Percentiles rank a stretch among this genome's conserved stretches.
phyloP scores from a whole-genome alignment of 2,113 vertebrate genomes.

The Etia nguti region DNA sequence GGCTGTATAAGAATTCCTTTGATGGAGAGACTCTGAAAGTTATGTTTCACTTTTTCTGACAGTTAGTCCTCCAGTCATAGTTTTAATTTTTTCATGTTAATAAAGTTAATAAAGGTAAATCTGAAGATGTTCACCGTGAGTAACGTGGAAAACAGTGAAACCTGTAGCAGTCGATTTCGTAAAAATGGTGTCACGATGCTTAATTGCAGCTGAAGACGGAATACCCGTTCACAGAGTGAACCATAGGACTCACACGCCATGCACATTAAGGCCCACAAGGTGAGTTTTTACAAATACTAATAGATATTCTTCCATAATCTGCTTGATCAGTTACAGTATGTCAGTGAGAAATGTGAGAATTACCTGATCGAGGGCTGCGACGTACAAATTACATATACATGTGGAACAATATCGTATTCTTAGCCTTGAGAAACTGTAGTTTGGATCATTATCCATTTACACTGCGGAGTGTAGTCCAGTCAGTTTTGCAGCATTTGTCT shows the following conservation, averaged over 20 bases:
- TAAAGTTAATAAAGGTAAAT: background rate
- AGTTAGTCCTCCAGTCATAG: accelerated
- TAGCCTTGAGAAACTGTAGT: background rate
- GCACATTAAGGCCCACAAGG: accelerated
- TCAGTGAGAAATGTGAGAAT: background rate
- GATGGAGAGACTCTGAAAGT: background rate
- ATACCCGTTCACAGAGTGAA: background rate
- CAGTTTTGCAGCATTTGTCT: too few relatives aligned
- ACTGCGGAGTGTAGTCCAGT: too few relatives aligned
- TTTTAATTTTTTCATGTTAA: background rate
- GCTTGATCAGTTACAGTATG: background rate
- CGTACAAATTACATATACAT: background rate
- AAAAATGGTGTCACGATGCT: background rate
- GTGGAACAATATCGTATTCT: background rate
- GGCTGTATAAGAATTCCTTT: background rate
- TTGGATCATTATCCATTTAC: background rate
- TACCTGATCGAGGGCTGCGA: background rate
- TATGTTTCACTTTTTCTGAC: background rate
- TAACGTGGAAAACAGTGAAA: background rate
- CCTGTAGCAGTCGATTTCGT: background rate
- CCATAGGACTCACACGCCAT: background rate
- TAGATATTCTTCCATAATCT: background rate
- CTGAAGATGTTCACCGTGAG: background rate
- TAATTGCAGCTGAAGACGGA: background rate
- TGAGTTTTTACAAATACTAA: background rate